A percentile compares a stretch with the other conserved stretches of the same genome.
Conservation (phyloP, 2,113 vertebrate species). For the Odontophorus gujanensis region DNA sequence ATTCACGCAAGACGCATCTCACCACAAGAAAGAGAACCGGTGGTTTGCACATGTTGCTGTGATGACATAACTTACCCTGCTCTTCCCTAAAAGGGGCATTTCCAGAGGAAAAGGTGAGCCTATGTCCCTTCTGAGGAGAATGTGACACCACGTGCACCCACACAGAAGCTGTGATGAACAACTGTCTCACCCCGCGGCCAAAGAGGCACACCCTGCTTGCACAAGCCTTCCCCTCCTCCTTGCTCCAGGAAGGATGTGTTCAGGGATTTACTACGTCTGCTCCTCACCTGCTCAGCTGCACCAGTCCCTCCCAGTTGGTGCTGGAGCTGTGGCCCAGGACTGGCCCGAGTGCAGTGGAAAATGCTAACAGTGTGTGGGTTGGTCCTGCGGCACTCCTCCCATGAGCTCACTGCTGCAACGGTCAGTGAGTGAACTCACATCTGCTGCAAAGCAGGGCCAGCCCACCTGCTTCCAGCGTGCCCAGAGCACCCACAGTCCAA, state of each 20-base stretch:
- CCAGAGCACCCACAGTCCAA: background rate
- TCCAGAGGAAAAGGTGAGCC: background rate
- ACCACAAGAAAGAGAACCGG: background rate
- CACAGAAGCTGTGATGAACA: background rate
- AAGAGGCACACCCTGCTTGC: background rate
- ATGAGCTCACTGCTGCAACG: rapidly evolving
- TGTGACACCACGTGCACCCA: background rate
- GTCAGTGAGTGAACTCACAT: background rate
- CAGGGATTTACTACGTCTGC: background rate
- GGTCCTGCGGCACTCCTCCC: background rate
- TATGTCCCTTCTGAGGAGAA: background rate
- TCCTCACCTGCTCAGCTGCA: background rate
- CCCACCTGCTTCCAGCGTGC: background rate
- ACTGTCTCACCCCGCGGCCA: rapidly evolving
- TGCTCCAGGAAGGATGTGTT: background rate
- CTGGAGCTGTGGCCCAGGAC: background rate
- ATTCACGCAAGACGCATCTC: background rate
- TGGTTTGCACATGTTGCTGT: background rate
- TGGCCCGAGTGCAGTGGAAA: rapidly evolving
- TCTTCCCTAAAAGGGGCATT: background rate
- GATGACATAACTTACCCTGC: background rate
- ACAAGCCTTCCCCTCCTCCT: background rate
- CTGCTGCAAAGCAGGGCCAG: rapidly evolving
- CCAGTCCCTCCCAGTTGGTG: background rate
- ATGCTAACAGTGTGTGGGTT: background rate